Base-by-base conservation (phyloP, 2,888 invertebrate genomes). In the Nesidiocoris tenuis region DNA sequence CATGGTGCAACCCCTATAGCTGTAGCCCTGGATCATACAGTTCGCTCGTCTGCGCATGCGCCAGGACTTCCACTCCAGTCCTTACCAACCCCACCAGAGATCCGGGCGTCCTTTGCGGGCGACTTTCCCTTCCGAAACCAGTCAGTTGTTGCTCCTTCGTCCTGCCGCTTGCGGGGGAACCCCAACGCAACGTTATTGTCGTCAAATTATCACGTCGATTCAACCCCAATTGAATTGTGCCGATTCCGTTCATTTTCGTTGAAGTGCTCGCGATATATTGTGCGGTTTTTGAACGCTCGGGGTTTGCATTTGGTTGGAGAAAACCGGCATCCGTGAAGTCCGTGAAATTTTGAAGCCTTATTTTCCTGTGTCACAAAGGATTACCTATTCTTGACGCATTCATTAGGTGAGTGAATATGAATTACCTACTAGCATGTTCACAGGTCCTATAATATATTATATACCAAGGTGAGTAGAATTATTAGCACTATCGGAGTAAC, bases 111-210 rank as follows among this genome's bases (percentile, higher is more conserved):
- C 71, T 71, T 65, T 22, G 61, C 25, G 39, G 18, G 22, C 21
- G 72, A 72, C 72, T 72, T 72, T 72, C 72, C 57, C 72, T 72
- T 72, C 39, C 25, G 9, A 16, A 24, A 5, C 39, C 72, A 72
- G 72, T 72, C 72, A 61, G 61, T 54, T 39, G 61, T 61, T 39
- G 72, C 72, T 72, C 72, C 72, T 63, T 21, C 56, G 39, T 63
- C 72, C 72, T 72, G 72, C 72, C 23, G 25, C 72, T 72, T 17
- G 61, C 61, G 72, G 72, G 72, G 67, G 55, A 18, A 57, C 70
- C 57, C 67, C 23, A 24, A 23, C 22, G 70, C 12, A 39, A 39
- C 39, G 12, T 39, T 39, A n/a, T n/a, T n/a, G n/a, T n/a, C n/a
- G 39, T 39, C 39, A 39, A 39, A 39, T 3, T 7, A 39, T 39